Evolutionary conservation across 2,797 vertebrate species (phyloP), one percentile per base, ranked within the genome.

Genomic region (Telmatherina bonti): DNA sequence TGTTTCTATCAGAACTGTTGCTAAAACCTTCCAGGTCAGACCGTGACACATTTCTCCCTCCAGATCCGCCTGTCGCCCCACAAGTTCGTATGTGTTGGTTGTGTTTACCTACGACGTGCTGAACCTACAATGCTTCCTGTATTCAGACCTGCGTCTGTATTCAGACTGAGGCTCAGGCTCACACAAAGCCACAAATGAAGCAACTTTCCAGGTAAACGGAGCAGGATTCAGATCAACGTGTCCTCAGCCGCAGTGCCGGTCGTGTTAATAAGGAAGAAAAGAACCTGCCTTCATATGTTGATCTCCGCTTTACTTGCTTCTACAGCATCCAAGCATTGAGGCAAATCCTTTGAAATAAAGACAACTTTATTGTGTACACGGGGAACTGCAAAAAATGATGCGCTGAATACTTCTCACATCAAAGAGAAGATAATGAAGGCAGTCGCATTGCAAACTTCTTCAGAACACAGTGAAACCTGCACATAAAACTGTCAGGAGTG

Each of bases 321-420:
- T 59, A 3, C 5, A 2, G 43, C 64, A 51, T 73, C 36, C n/a
- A 31, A 59, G 72, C 58, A 70, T 56, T 1, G 2, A 9, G 65
- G 31, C 55, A 33, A 63, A 62, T 73, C 58, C 55, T 72, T 86
- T 79, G 38, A 78, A 55, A 70, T 12, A 29, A 57, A 63, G 43
- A 43, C 53, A 55, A 52, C 38, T 59, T 55, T 4, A 12, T 24
- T 57, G 54, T 72, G 52, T 43, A 63, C 5, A 61, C 53, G 8
- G 45, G 64, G 55, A 68, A 59, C 52, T 41, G 31, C 20, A 41
- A 41, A 38, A 13, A 74, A 51, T 52, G n/a, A 22, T 18, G 36
- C 47, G 53, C 58, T 67, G 27, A 22, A 67, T 62, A 2, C 54
- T 61, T 64, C 69, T 29, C 31, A 69, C 52, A 70, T 84, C 64